A percentile compares a stretch with the other conserved stretches of the same genome.
Evolutionary conservation across 2,113 vertebrate species (phyloP).

Genomic region (Turnix velox): DNA sequence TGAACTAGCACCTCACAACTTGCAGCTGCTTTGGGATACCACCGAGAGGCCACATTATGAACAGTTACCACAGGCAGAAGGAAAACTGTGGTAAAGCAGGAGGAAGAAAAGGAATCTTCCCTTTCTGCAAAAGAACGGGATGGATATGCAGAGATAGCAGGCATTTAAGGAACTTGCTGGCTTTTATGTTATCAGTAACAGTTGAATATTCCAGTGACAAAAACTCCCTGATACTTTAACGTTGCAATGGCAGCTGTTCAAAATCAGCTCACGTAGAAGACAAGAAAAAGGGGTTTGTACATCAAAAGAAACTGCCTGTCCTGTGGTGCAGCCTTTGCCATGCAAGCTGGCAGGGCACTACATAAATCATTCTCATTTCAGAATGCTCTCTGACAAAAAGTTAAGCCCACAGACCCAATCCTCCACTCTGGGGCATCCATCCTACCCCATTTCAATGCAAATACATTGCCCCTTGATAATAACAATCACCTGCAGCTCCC

Average conservation of each 20-base stretch:
- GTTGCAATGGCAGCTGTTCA: neutral
- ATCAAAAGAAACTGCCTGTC: neutral
- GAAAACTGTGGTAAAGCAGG: neutral
- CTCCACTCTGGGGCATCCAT: neutral
- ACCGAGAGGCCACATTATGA: rapidly evolving
- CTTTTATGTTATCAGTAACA: neutral
- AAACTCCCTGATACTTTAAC: neutral
- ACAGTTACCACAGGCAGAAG: neutral
- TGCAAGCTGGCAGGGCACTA: neutral
- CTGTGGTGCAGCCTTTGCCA: neutral
- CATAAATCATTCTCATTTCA: neutral
- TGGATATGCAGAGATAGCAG: neutral
- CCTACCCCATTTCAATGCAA: neutral
- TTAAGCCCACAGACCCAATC: neutral
- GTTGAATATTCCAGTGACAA: neutral
- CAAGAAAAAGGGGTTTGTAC: neutral
- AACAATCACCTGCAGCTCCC: neutral
- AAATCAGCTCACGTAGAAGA: neutral
- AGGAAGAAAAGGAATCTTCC: neutral
- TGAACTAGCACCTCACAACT: neutral
- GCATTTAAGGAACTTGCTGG: neutral
- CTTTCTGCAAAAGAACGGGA: neutral
- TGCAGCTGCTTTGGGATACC: neutral
- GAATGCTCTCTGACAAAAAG: neutral
- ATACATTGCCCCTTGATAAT: neutral